phyloP scores from a whole-genome alignment of 2,113 vertebrate genomes.

The Notarius quadriscutis region DNA sequence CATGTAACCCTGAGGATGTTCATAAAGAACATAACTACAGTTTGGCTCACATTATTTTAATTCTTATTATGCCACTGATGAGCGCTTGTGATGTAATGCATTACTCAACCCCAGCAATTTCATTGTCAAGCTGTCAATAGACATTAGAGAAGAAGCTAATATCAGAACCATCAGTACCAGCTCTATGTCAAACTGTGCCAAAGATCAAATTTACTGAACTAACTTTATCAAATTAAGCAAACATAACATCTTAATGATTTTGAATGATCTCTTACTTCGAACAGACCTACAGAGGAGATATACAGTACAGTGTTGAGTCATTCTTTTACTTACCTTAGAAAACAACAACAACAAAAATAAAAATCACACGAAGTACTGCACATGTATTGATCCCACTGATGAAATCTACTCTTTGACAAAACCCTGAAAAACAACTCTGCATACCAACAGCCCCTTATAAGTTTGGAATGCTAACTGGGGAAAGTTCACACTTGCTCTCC shows the following conservation, averaged over 20 bases:
- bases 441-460: neutral
- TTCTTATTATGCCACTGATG: neutral
- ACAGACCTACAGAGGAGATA: neutral
- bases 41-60: neutral
- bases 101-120: neutral
- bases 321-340: conserved; percentile 6
- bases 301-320: no score
- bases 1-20: neutral
- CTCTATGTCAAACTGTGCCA: neutral
- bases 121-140: neutral
- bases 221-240: neutral
- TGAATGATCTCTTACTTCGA: neutral
- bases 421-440: neutral
- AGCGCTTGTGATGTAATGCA: neutral
- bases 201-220: no score
- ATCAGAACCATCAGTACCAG: neutral
- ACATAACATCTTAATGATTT: neutral
- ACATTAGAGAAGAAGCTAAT: neutral
- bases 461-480: neutral
- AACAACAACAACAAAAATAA: no score
- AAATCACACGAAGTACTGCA: neutral
- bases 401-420: neutral
- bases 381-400: conserved; percentile 3
- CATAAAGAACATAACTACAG: no score
- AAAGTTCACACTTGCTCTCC: conserved; percentile 1